A percentile compares a stretch with the other conserved stretches of the same genome.
These are phyloP conservation scores for Serilophus lunatus DNA, from an alignment of 2,113 vertebrate species.

Conservation along the genomic window DNA sequence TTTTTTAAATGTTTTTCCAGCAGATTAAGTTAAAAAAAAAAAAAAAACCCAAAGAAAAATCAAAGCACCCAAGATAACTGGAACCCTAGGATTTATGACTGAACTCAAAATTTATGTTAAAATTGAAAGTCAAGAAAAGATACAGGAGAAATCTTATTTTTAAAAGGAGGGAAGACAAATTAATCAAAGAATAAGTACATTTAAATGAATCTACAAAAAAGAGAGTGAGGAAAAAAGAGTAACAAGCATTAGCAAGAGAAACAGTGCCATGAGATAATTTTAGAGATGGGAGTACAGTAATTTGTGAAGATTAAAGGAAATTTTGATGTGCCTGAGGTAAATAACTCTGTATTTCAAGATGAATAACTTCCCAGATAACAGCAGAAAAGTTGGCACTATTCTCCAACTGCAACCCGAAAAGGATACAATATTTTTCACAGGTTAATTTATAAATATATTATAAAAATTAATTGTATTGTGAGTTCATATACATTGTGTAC, in stretches of 20 bases:
- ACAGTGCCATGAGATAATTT: background rate
- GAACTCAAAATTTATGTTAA: background rate
- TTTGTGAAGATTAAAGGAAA: slow-evolving; percentile 6
- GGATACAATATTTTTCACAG: background rate
- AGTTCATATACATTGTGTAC: background rate
- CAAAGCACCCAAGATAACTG: background rate
- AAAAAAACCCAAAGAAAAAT: background rate
- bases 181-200: background rate
- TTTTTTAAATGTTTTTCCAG: background rate
- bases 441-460: background rate
- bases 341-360: background rate
- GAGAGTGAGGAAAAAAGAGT: background rate
- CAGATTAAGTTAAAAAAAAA: background rate
- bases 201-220: background rate
- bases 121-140: background rate
- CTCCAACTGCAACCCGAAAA: background rate
- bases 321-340: background rate
- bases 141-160: background rate
- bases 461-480: background rate
- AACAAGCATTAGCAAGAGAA: background rate
- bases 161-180: background rate
- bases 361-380: background rate
- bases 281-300: background rate
- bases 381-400: background rate
- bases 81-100: background rate